Evolutionary conservation across 2,113 vertebrate genomes (phyloP), one percentile per base, ranked within the genome.

Genomic region (Phalacrocorax aristotelis): DNA sequence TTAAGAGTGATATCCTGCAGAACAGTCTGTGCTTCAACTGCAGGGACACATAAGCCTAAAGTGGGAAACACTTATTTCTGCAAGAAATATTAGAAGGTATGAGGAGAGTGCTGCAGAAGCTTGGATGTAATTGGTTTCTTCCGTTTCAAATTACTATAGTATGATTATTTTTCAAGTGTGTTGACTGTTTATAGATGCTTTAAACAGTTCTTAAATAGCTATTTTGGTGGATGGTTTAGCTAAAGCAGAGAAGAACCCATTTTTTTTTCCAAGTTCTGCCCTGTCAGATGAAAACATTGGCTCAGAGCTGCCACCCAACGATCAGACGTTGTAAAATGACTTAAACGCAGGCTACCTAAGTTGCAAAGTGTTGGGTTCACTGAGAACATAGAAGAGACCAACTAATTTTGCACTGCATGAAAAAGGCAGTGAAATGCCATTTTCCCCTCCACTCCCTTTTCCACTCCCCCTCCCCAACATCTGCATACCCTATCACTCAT

Each of bases 241-340:
- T 66, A 85, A 76, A n/a, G 7, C 9, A n/a, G 25, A 72, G 70
- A 72, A 80, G 17, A 79, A 74, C 8, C 8, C 1, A 6, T 18
- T 18, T 57, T 60, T 60, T 36, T 68, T 7, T 13, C 8, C 7
- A 22, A 9, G 40, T 52, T 77, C 74, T 44, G 40, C 44, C 79
- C 17, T 27, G n/a, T 17, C n/a, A 44, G 60, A 54, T 36, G 81
- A 66, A 65, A 97, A 90, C 42, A 57, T 13, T 86, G 78, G 82
- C 94, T 97, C 93, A 94, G 87, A 95, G 91, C 96, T 97, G 97
- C 97, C 97, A 97, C 95, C 97, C 84, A 88, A 95, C 49, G 97
- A 74, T 70, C 79, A 91, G 38, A 94, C 21, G 10, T 44, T 55
- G 95, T 78, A 96, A 96, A 90, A 70, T 40, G 84, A 62, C 55